Base-by-base conservation (phyloP, 2,797 vertebrate species). In the Crotalus adamanteus region DNA sequence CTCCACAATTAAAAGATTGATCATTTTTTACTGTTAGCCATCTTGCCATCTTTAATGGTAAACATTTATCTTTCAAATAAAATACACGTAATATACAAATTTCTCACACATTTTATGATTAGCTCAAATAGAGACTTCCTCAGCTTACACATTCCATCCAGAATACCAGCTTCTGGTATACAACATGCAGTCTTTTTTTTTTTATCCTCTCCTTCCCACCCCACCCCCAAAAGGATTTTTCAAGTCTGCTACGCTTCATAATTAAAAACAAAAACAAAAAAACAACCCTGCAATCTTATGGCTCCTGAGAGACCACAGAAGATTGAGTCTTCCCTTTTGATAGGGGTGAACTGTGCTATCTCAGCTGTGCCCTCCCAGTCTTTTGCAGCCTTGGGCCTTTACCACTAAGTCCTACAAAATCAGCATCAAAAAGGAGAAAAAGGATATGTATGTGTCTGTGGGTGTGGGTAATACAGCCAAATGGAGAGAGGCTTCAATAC, bases 91-190 rank as follows among this genome's bases (percentile, higher is more conserved):
- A 26, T 26, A 22, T 6, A 85, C 26, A 26, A 3, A 83, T 42
- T 42, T 55, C n/a, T 73, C 83, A 55, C 86, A 31, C 65, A 55
- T 85, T 89, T 73, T 61, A 42, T 26, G 14, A 90, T 31, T 65
- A 59, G 37, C 63, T 88, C 59, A 86, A 51, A 11, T 78, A 56
- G 28, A 61, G 42, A 42, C 65, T 57, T 59, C 60, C 56, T 51
- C 9, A 53, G 11, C 31, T 78, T 78, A 31, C 14, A 78, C 14
- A 59, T 7, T 26, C 18, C 55, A 9, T 47, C 47, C 57, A 91
- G 86, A 88, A 53, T 93, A 91, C 57, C 61, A 87, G 89, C 28
- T 91, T 37, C 83, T 63, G 51, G 59, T 61, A 51, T 61, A 65
- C n/a, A 56, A 69, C n/a, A 69, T 83, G 20, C 78, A 83, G 4